Evolutionary conservation across 2,797 vertebrate genomes (phyloP).

Genomic region (Poeciliopsis infans): DNA sequence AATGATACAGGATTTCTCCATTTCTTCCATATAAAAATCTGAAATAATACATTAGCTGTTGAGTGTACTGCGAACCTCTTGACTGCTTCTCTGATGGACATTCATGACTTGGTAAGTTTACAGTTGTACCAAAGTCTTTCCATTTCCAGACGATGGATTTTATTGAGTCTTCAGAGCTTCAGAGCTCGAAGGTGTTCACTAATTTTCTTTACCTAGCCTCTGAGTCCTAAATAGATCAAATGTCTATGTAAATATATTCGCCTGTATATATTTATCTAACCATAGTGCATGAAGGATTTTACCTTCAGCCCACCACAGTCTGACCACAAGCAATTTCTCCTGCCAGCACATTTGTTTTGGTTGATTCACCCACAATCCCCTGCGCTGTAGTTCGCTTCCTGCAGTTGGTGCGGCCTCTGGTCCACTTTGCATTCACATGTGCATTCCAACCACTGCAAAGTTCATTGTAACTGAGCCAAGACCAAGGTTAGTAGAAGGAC

Average conservation of each 20-base stretch:
- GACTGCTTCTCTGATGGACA: background rate
- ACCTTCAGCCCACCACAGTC: too few species aligned
- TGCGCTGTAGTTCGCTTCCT: too few species aligned
- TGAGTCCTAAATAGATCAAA: background rate
- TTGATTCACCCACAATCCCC: background rate
- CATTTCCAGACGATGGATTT: background rate
- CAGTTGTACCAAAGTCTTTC: background rate
- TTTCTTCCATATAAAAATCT: background rate
- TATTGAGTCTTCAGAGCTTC: background rate
- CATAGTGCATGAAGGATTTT: too few species aligned
- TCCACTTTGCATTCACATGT: background rate
- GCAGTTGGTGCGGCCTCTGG: too few species aligned
- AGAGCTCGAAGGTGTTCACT: background rate
- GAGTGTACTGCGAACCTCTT: background rate
- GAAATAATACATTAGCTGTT: background rate
- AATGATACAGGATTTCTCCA: background rate
- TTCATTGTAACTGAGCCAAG: background rate
- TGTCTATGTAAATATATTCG: background rate
- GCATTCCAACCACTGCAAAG: background rate
- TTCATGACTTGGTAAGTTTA: background rate
- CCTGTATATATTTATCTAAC: too few species aligned
- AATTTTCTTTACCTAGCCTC: background rate
- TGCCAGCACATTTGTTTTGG: background rate
- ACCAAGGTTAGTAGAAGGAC: background rate
- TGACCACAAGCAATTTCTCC: too few species aligned